Evolutionary conservation across 2,888 invertebrate genomes (phyloP), one percentile per base, ranked within the genome.

Genomic region (Ormyrus nitidulus): DNA sequence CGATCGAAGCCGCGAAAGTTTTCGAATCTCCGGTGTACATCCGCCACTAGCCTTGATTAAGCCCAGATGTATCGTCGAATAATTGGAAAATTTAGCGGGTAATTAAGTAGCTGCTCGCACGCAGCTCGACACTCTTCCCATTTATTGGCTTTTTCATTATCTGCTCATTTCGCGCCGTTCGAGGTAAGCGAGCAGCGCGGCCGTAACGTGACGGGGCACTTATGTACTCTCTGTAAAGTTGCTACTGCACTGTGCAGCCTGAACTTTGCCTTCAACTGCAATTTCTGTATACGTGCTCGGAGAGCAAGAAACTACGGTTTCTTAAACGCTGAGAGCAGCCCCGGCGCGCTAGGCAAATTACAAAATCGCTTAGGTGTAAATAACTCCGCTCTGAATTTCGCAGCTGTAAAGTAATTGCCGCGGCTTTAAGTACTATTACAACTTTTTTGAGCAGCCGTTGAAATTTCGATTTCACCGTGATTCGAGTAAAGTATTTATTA

Each of bases 241-340:
- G 71, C 49, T 44, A 49, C 13, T 51, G 53, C 62, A 11, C n/a
- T 13, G 56, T n/a, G 64, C 19, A 46, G 51, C 34, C 34, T 4
- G 53, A 81, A 81, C 79, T 79, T 81, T 74, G 76, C 79, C 77
- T 79, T 81, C 79, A 76, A 81, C 73, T 79, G 69, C 76, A 62
- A 79, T 81, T 79, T 66, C 68, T 44, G 54, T 77, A 65, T 59
- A 74, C 69, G 13, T 59, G 65, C 46, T 19, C 6, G 0, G 44
- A 56, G 56, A 70, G 66, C 77, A 81, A 79, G 76, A 81, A 79
- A 79, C 66, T 79, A 34, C 10, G 56, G 19, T 49, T 49, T 78
- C 71, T 66, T 74, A 66, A 75, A 62, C 77, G 58, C 62, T 64
- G 72, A 72, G 34, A 34, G 34, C 34, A 34, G 34, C 19, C 4